Evolutionary conservation across 1,140 invertebrate species (phyloP).

Genomic region (Ceratoteleas bidentatus): DNA sequence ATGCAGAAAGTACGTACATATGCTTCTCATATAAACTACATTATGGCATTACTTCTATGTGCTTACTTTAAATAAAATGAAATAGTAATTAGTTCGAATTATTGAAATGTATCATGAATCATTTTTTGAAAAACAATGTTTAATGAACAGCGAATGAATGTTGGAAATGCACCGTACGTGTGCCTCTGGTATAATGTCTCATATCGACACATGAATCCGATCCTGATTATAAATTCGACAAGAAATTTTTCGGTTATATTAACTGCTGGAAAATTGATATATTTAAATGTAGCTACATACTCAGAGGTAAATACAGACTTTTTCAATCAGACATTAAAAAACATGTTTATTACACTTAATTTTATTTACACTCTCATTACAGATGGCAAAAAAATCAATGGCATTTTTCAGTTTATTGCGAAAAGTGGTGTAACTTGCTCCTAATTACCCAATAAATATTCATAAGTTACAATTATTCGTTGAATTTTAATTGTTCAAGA

Average conservation of each 20-base stretch:
- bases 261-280: constrained; percentile 15
- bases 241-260: constrained; percentile 1
- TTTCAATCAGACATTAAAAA: not conserved
- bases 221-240: constrained; percentile 1
- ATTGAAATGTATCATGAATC: too few relatives aligned
- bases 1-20: not conserved
- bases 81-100: too few relatives aligned
- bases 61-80: too few relatives aligned
- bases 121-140: too few relatives aligned
- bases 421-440: not conserved
- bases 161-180: not conserved
- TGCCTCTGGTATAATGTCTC: not conserved
- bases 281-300: constrained; percentile 5
- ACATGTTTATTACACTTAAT: too few relatives aligned
- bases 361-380: too few relatives aligned
- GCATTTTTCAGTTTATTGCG: not conserved
- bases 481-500: too few relatives aligned
- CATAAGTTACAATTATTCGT: too few relatives aligned
- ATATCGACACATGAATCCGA: not conserved
- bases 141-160: constrained; percentile 1
- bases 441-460: too few relatives aligned
- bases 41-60: too few relatives aligned
- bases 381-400: constrained; percentile 1
- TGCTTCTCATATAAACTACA: too few relatives aligned
- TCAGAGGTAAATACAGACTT: not conserved